These are phyloP conservation scores for Narcine bancroftii DNA, from an alignment of 2,113 vertebrate species.

Conservation along the genomic window DNA sequence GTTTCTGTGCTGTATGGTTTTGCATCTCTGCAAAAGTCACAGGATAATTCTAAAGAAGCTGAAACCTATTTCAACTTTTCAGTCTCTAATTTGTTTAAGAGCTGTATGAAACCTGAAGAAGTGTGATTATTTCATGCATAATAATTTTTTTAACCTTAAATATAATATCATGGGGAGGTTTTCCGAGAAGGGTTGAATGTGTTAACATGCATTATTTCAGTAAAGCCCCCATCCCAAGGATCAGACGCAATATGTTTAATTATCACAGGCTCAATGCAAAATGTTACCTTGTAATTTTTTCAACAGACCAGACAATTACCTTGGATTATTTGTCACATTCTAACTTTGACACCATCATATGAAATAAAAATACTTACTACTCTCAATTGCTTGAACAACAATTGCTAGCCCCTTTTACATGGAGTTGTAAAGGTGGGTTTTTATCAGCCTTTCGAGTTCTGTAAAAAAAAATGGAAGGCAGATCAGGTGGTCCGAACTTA, in stretches of 20 bases:
- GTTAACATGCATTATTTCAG: background rate
- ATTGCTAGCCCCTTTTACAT: no score
- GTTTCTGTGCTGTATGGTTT: no score
- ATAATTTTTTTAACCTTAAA: no score
- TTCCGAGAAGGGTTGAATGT: background rate
- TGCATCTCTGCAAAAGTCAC: background rate
- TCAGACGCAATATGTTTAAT: background rate
- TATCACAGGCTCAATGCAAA: background rate
- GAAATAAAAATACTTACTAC: background rate
- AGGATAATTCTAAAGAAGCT: background rate
- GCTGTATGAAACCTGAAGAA: background rate
- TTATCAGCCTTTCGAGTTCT: no score
- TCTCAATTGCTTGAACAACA: background rate
- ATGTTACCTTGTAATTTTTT: background rate
- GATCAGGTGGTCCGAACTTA: no score
- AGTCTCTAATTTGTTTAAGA: background rate
- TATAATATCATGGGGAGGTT: background rate
- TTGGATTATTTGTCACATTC: background rate
- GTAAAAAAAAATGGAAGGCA: no score
- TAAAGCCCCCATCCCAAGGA: background rate
- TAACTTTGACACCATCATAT: background rate
- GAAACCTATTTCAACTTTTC: background rate
- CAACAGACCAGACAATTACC: no score
- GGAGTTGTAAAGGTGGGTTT: no score
- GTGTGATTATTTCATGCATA: no score